A percentile compares a stretch with the other conserved stretches of the same genome.
These are phyloP conservation scores for Pelochelys cantorii DNA, from an alignment of 2,797 vertebrate species.

Conservation along the genomic window DNA sequence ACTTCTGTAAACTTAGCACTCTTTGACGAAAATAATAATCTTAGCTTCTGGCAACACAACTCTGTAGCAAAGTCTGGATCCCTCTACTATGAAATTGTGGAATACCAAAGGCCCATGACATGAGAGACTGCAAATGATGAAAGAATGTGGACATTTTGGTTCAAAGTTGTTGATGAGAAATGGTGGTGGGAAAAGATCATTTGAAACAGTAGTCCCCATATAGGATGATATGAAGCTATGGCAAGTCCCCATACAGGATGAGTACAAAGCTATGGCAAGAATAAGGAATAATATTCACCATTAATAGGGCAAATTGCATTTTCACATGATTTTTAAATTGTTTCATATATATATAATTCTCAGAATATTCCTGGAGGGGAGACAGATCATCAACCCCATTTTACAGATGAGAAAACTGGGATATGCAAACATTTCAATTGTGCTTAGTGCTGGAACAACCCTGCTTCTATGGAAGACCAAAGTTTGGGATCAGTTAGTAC, in stretches of 20 bases:
- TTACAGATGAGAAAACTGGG: neutral
- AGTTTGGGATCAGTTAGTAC: neutral
- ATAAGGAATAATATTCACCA: neutral
- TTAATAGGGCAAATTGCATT: neutral
- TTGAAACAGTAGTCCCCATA: neutral
- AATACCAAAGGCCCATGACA: neutral
- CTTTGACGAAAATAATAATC: neutral
- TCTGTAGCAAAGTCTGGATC: neutral
- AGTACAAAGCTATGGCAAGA: neutral
- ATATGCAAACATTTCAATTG: neutral
- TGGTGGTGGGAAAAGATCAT: neutral
- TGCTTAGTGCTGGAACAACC: neutral
- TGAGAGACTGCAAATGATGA: neutral
- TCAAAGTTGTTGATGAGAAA: neutral
- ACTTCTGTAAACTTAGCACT: neutral
- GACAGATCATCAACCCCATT: neutral
- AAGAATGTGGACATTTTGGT: neutral
- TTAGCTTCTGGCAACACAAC: neutral
- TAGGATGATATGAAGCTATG: neutral
- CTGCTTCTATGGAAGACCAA: neutral
- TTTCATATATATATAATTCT: neutral
- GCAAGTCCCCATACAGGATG: neutral
- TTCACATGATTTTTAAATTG: neutral
- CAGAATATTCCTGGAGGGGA: neutral
- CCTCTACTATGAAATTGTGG: neutral